These are phyloP conservation scores for Podarcis lilfordi DNA, from an alignment of 2,797 vertebrate genomes.

Conservation along the genomic window DNA sequence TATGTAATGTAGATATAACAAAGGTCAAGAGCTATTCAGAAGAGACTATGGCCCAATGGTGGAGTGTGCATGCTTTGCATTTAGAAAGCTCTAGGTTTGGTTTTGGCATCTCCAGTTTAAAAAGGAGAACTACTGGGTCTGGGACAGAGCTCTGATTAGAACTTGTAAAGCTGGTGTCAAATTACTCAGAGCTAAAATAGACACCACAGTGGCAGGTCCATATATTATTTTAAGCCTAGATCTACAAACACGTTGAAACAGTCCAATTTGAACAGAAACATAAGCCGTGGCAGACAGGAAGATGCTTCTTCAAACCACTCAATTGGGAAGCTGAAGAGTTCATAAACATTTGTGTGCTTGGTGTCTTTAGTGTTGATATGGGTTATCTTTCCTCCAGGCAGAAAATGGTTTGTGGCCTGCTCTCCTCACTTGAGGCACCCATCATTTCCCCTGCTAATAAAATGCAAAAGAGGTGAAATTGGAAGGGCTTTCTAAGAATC, in stretches of 20 bases:
- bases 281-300: neutral
- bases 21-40: neutral
- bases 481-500: neutral
- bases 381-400: neutral
- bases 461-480: conserved; percentile 5
- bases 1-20: neutral
- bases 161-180: neutral
- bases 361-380: neutral
- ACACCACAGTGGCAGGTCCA: neutral
- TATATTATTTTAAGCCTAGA: neutral
- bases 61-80: neutral
- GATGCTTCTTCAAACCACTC: neutral
- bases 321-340: neutral
- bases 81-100: neutral
- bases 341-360: neutral
- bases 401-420: neutral
- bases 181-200: neutral
- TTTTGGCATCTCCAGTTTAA: neutral
- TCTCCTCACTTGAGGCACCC: neutral
- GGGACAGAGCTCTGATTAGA: neutral
- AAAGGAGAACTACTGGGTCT: neutral
- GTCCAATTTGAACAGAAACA: neutral
- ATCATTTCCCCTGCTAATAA: neutral
- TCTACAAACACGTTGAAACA: neutral
- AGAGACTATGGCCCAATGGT: neutral